These are phyloP conservation scores for Oscheius sp. DNA, from an alignment of 2,888 invertebrate species.

Conservation along the genomic window DNA sequence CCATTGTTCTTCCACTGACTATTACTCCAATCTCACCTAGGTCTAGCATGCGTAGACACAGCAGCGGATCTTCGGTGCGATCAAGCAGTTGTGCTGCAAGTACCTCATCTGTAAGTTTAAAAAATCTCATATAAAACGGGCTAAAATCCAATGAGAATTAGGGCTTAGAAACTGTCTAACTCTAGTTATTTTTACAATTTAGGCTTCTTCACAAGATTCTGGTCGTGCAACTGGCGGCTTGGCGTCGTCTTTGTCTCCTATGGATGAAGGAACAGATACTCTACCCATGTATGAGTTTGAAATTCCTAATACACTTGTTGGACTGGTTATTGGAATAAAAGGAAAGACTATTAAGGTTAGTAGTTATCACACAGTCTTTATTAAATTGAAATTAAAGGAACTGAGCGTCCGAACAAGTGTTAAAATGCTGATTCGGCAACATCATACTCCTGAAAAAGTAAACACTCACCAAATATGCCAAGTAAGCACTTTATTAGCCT, in stretches of 20 bases:
- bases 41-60: slow-evolving; percentile 25
- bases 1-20: slow-evolving; percentile 26
- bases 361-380: background rate
- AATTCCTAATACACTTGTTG: slow-evolving; percentile 69
- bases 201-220: slow-evolving; percentile 66
- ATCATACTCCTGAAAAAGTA: slow-evolving; percentile 62
- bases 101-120: slow-evolving; percentile 27
- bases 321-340: slow-evolving; percentile 69
- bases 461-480: slow-evolving; percentile 69
- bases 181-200: slow-evolving; percentile 26
- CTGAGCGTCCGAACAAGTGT: slow-evolving; percentile 66
- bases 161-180: background rate
- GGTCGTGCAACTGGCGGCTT: slow-evolving; percentile 67
- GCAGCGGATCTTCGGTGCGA: slow-evolving; percentile 27
- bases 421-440: slow-evolving; percentile 66
- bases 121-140: background rate
- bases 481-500: slow-evolving; percentile 6
- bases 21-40: slow-evolving; percentile 26
- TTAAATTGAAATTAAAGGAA: slow-evolving; percentile 50
- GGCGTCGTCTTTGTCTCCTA: slow-evolving; percentile 52
- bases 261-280: slow-evolving; percentile 44
- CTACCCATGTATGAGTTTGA: slow-evolving; percentile 70
- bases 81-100: slow-evolving; percentile 34
- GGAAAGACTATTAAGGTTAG: slow-evolving; percentile 69
- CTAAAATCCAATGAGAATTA: background rate